These are phyloP conservation scores for Pelodiscus sinensis DNA, from an alignment of 2,113 vertebrate species.

Conservation along the genomic window DNA sequence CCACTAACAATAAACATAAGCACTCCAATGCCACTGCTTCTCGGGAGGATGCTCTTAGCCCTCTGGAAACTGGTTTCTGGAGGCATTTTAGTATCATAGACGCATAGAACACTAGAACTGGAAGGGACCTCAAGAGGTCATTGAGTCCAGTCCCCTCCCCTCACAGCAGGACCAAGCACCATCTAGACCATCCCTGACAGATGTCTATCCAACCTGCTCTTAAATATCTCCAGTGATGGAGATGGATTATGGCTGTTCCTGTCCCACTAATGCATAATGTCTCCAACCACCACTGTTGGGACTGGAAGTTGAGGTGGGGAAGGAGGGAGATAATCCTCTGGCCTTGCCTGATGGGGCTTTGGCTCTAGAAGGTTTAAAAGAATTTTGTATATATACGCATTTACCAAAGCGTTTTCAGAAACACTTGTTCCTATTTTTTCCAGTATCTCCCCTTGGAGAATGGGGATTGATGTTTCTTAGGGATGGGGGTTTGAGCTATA, in stretches of 20 bases:
- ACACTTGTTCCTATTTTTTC: not conserved
- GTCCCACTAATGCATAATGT: not conserved
- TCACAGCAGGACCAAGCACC: too few relatives aligned
- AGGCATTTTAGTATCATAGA: not conserved
- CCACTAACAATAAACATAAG: not conserved
- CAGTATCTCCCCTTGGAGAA: not conserved
- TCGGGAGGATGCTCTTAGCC: not conserved
- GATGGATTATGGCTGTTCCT: not conserved
- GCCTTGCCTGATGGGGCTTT: not conserved
- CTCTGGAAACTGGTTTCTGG: not conserved
- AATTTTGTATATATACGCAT: rapidly evolving
- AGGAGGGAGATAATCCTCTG: not conserved
- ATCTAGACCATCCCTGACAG: too few relatives aligned
- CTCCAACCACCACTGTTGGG: rapidly evolving
- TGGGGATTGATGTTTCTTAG: not conserved
- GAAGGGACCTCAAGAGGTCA: too few relatives aligned
- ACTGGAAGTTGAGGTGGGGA: not conserved
- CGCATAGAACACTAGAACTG: too few relatives aligned
- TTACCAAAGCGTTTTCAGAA: not conserved
- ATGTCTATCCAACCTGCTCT: too few relatives aligned
- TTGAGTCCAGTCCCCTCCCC: too few relatives aligned
- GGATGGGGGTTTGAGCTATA: not conserved
- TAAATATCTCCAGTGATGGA: too few relatives aligned
- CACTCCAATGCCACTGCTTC: not conserved
- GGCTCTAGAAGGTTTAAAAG: not conserved